Base-by-base conservation (phyloP, 2,113 vertebrate genomes). In the Crotalus viridis region DNA sequence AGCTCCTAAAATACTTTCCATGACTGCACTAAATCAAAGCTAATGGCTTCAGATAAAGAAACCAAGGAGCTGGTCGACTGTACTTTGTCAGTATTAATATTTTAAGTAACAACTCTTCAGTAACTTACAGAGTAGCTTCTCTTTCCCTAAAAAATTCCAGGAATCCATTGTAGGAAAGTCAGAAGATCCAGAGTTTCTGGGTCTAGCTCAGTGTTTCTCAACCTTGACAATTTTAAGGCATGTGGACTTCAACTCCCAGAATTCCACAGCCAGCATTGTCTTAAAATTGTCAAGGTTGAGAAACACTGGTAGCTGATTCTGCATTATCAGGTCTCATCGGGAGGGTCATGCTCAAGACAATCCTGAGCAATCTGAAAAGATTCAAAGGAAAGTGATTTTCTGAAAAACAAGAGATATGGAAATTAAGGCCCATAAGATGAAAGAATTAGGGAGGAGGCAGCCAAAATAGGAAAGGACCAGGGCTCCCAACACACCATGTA, bases 51-150 rank as follows among this genome's bases (percentile, higher is more conserved):
- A 96, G 93, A 96, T 97, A 96, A 97, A 97, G 94, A 93, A 96
- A 96, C 85, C 91, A 95, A 95, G 92, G 95, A 96, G 95, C 91
- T 95, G 90, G 95, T 97, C 96, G 94, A 95, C 97, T 97, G 95
- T 95, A 97, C 96, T 96, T 96, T 96, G 95, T 94, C 95, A 93
- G 94, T 95, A 96, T 97, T 95, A 97, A 97, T 97, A 98, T 96
- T 97, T 96, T 95, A 97, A 95, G 95, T 89, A 97, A 94, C 92
- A 94, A 85, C 28, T 96, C 88, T 93, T 96, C 93, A 9, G 93
- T 93, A 95, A 74, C 51, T 90, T 86, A 19, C 43, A 39, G 92
- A 56, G 13, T 85, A 94, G 88, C 91, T 95, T 88, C 91, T 93
- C 43, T 95, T 94, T 86, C 46, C 12, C 8, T 52, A 48, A 69